phyloP scores from a whole-genome alignment of 2,888 invertebrate genomes.

The Euphydryas editha region DNA sequence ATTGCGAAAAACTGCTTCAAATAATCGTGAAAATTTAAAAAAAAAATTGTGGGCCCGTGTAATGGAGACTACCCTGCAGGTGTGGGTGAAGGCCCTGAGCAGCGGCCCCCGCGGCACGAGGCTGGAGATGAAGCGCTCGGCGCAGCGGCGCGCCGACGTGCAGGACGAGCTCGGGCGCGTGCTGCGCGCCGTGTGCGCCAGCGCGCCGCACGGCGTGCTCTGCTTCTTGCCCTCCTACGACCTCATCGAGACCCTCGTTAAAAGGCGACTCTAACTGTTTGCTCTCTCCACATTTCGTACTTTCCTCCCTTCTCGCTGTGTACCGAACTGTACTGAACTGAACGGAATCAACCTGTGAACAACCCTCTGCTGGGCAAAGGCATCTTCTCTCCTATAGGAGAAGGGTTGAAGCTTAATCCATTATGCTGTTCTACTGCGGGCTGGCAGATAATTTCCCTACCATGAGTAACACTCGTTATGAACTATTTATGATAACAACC shows the following conservation, averaged over 20 bases:
- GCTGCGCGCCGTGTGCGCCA: slow-evolving; percentile 77
- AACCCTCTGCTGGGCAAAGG: too few relatives aligned
- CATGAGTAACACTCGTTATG: too few relatives aligned
- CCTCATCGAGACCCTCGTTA: slow-evolving; percentile 81
- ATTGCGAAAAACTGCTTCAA: too few relatives aligned
- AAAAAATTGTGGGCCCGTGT: too few relatives aligned
- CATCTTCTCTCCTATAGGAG: too few relatives aligned
- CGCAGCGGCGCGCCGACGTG: slow-evolving; percentile 54
- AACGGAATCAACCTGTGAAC: too few relatives aligned
- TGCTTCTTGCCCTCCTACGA: slow-evolving; percentile 90
- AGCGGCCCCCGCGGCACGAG: slow-evolving; percentile 65
- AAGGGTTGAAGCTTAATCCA: too few relatives aligned
- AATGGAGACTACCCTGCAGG: slow-evolving; percentile 76
- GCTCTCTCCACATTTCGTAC: not conserved
- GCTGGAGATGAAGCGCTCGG: slow-evolving; percentile 59
- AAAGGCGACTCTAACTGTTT: slow-evolving; percentile 21
- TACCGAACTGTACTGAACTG: too few relatives aligned
- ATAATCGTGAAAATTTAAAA: too few relatives aligned
- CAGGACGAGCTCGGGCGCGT: slow-evolving; percentile 86
- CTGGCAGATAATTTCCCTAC: too few relatives aligned
- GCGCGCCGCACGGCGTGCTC: slow-evolving; percentile 88
- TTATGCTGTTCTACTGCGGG: too few relatives aligned
- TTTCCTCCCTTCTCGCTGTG: not conserved
- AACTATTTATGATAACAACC: too few relatives aligned
- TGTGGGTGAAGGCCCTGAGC: slow-evolving; percentile 84